Evolutionary conservation across 92 coral and sea anemone species (phyloP), one percentile per base, ranked within the genome.

Genomic region (Porites rus): DNA sequence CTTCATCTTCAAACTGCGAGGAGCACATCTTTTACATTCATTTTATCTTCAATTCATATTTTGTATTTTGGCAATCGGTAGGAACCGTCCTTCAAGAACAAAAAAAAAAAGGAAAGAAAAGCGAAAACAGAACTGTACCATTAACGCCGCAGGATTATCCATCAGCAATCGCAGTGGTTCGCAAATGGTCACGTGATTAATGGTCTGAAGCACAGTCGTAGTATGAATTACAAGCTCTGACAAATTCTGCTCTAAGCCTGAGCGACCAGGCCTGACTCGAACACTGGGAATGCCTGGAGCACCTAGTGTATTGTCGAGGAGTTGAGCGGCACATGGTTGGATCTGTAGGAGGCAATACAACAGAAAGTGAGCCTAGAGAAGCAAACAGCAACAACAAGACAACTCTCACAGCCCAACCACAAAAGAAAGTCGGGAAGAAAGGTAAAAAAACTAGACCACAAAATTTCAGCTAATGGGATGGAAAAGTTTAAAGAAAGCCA

Each of bases 201-300:
- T 83, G 76, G 85, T 88, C 53, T 92, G 92, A 1, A 93, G 85
- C 13, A 93, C 88, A 38, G 88, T 84, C 24, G 87, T 80, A 3
- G 96, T 78, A 79, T 93, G 96, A 72, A 91, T 78, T n/a, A 91
- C 92, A 51, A 93, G 51, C 78, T 93, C 96, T 59, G 90, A 83
- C 66, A 93, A 78, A 71, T 83, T 83, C 72, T 84, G 88, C 31
- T 90, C 93, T 69, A 69, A 60, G 59, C 59, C 67, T 12, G 91
- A 85, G 77, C 90, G 96, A 28, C 88, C 91, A 5, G 82, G 96
- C 14, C 78, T 72, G 4, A 85, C 92, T 13, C 87, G 79, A 22
- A 89, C 82, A 61, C 75, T 87, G 21, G 85, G 90, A 51, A 91
- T 82, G 7, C 89, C 91, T 11, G 85, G 25, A 16, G 86, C 78